Evolutionary conservation across 2,888 invertebrate genomes (phyloP), one percentile per base, ranked within the genome.

Genomic region (Ichneumon xanthorius): DNA sequence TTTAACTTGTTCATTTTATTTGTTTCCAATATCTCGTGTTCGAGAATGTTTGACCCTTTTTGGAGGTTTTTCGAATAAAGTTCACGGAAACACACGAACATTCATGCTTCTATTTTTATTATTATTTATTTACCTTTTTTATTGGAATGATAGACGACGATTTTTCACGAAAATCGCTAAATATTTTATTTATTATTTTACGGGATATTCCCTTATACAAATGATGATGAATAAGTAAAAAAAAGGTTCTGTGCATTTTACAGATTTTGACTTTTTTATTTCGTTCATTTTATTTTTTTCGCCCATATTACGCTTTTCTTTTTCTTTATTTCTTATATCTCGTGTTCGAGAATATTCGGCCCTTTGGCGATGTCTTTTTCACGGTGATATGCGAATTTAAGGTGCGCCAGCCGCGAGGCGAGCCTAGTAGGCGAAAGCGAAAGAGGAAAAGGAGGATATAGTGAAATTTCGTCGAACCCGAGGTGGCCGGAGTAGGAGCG

Each of bases 401-500:
- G 86, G 86, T 85, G 86, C 65, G 85, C 82, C 86, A 37, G 22
- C 55, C 37, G 45, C n/a, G 61, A 72, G 53, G 37, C 11, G 45
- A 71, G 65, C 40, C 61, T 63, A 61, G 30, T 61, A 63, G 33
- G 37, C 75, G 63, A 75, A 61, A 75, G 48, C 30, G 75, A 63
- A 63, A 48, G 61, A 33, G 30, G 37, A 50, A 40, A 67, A 40
- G 40, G 40, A 67, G 40, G 7, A 61, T 71, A 82, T 71, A 85
- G 82, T 40, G 80, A 77, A 76, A 82, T 85, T 85, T 85, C 80
- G 85, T 77, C 80, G 80, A 82, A 82, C 67, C 80, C 83, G 81
- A 70, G 76, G 77, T 82, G 86, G 84, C 77, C 76, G 79, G 84
- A 85, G 84, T 87, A 84, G 81, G 81, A 88, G 86, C 82, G 83